Base-by-base conservation (phyloP, 2,113 vertebrate species). In the Holacanthus passer region DNA sequence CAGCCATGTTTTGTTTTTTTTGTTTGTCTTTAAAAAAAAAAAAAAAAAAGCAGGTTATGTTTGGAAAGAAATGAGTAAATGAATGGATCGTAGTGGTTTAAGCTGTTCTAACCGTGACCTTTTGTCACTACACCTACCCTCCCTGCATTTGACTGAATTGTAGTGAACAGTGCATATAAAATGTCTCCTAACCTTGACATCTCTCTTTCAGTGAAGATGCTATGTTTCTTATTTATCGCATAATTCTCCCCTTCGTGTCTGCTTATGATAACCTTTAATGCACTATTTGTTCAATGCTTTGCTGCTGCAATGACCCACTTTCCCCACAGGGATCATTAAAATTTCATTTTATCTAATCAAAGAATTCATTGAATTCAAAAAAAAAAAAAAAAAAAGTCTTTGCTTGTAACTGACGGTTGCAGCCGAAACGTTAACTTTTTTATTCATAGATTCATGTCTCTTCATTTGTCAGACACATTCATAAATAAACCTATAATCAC, bases 321-420 rank as follows among this genome's bases (percentile, higher is more conserved):
- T 71, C 74, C 64, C 73, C 76, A 59, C 55, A 43, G 64, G 66
- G 59, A 85, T 87, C 79, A 88, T 90, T 90, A 82, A 87, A 89
- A 73, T 88, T 69, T 85, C 39, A 90, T 88, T 78, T 84, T 43
- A 81, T 86, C 66, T 83, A 65, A 88, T 89, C 78, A 87, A 88
- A 90, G 86, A 88, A 77, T 77, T 73, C 16, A 16, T 50, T 41
- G 56, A 68, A n/a, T n/a, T n/a, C n/a, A n/a, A n/a, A n/a, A n/a
- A n/a, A n/a, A n/a, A n/a, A n/a, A n/a, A n/a, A n/a, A n/a, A n/a
- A 81, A 79, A 77, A 77, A 68, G 19, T 72, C 53, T 74, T 77
- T 48, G 66, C 80, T 84, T 86, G 87, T 81, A 76, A 79, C 63
- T 41, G 45, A 35, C 37, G 62, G 53, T 69, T 66, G 77, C 64